phyloP scores from a whole-genome alignment of 2,113 vertebrate species.

The Rhea pennata region DNA sequence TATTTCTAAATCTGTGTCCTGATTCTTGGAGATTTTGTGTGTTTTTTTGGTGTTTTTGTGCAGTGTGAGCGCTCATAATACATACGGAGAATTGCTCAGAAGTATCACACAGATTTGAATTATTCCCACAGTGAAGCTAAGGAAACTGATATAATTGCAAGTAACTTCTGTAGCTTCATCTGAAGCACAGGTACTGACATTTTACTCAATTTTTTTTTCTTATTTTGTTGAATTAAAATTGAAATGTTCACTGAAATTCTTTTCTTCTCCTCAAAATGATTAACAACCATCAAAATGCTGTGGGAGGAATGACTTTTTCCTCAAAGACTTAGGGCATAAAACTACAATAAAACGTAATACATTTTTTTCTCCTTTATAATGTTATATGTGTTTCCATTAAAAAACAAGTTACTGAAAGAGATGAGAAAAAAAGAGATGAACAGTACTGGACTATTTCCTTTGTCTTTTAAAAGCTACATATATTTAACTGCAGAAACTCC shows the following conservation, averaged over 20 bases:
- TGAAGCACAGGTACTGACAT: not conserved
- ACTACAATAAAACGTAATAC: not conserved
- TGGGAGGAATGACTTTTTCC: not conserved
- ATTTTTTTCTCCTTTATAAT: not conserved
- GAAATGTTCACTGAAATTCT: not conserved
- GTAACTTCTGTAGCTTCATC: not conserved
- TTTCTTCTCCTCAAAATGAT: not conserved
- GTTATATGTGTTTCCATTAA: not conserved
- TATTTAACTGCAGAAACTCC: not conserved
- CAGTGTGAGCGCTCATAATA: not conserved
- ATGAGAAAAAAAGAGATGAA: not conserved
- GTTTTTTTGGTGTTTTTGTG: not conserved
- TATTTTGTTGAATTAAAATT: not conserved
- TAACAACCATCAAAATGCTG: not conserved
- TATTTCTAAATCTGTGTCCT: not conserved
- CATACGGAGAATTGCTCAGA: not conserved
- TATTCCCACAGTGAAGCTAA: not conserved
- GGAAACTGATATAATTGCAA: not conserved
- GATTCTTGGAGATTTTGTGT: not conserved
- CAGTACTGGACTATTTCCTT: rapidly evolving
- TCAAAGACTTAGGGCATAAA: not conserved
- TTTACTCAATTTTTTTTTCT: not conserved
- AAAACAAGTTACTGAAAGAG: not conserved
- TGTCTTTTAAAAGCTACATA: not conserved
- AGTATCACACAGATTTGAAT: not conserved